Percentiles rank a stretch among this genome's conserved stretches.
These are phyloP conservation scores for Prosapia bicincta DNA, from an alignment of 2,888 invertebrate species.

Conservation along the genomic window DNA sequence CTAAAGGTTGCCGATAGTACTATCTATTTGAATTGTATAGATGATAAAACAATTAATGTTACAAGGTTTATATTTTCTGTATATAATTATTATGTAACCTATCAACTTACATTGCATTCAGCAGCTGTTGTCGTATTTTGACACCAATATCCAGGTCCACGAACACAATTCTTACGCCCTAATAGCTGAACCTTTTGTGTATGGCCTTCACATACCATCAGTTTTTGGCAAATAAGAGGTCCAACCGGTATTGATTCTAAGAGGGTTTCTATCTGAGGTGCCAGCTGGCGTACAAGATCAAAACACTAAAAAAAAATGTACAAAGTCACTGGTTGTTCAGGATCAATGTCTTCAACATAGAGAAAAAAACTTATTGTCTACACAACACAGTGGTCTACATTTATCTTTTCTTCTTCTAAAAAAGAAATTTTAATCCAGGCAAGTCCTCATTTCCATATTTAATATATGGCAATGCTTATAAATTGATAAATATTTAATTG, in stretches of 20 bases:
- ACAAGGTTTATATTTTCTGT: no score
- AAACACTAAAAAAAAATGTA: conserved; percentile 42
- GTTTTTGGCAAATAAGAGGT: conserved; percentile 34
- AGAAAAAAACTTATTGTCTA: no score
- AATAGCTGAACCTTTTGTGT: conserved; percentile 45
- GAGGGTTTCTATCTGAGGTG: conserved; percentile 37
- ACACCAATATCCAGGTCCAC: conserved; percentile 83
- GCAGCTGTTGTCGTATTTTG: conserved; percentile 51
- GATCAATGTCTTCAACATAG: no score
- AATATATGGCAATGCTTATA: no score
- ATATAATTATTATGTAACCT: background rate
- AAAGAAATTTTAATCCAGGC: no score
- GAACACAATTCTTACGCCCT: conserved; percentile 64
- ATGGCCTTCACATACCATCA: conserved; percentile 31
- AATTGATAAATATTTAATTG: no score
- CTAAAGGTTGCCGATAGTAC: background rate
- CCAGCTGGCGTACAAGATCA: conserved; percentile 39
- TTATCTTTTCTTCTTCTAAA: no score
- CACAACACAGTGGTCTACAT: no score
- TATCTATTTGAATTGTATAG: background rate
- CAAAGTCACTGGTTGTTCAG: no score
- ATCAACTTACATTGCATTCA: conserved; percentile 51
- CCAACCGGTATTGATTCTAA: conserved; percentile 36
- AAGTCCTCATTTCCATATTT: no score
- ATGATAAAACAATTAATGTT: no score